Evolutionary conservation across 2,113 vertebrate genomes (phyloP), one percentile per base, ranked within the genome.

Genomic region (Dipodomys spectabilis): DNA sequence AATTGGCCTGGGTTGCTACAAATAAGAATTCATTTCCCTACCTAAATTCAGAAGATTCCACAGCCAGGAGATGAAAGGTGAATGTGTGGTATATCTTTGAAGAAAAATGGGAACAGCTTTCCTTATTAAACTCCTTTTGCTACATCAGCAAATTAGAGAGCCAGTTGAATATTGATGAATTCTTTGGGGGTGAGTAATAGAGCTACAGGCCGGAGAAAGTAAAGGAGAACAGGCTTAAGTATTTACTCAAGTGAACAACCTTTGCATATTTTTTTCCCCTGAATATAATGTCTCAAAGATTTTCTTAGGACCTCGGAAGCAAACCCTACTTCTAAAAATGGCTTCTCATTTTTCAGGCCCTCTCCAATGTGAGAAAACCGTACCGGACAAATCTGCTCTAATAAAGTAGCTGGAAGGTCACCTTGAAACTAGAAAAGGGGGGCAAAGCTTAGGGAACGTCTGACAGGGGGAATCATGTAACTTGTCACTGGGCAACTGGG

Each of bases 131-230:
- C 93, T 91, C 53, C 88, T 88, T 96, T 96, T 96, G 97, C 97
- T 95, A 88, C 92, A 95, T 96, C 96, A 97, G 94, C 97, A 94
- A 95, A 96, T 95, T 96, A 93, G 94, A 90, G 84, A 95, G 94
- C 87, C 94, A 95, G 96, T 94, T 94, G 95, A 95, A 96, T 97
- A 97, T 95, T 96, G 96, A 97, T 96, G 93, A 92, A 97, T 97
- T 97, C 96, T 97, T 97, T 91, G 84, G 95, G 96, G 84, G 88
- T 97, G 95, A 97, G 95, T 97, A 95, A 97, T 95, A 90, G 53
- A 91, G 95, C 95, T 92, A 44, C 86, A 73, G 88, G 95, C 96
- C 57, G 30, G 62, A 93, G 94, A 96, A 90, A 96, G 90, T 87
- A 27, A 94, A 82, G 96, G 94, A 92, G 95, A 90, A 78, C 86